Evolutionary conservation across 2,888 invertebrate species (phyloP), one percentile per base, ranked within the genome.

Genomic region (Athalia cordata): DNA sequence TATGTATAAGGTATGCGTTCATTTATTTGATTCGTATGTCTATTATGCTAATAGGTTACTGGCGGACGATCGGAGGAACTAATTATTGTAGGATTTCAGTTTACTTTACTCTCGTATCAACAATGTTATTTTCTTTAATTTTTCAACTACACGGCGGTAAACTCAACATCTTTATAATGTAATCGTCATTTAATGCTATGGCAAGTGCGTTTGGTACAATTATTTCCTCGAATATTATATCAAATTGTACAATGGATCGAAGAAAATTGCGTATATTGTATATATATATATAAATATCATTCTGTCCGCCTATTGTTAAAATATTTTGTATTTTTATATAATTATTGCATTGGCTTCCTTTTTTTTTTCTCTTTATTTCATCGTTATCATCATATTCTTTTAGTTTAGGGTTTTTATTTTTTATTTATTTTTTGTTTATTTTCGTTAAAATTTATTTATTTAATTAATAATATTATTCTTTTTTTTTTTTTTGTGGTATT

Each of bases 271-370:
- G 29, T 29, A 65, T 47, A 11, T 65, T n/a, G 47, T 68, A 76
- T 76, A 29, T 29, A 7, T 50, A 59, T 57, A n/a, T 66, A 68
- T 68, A 55, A 68, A 68, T 52, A 68, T 68, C 43, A 50, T 47
- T 64, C 47, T 47, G 65, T 68, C 68, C 68, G 68, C 68, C 68
- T 68, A 11, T 15, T 29, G 6, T 50, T 68, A 55, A 68, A 68
- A 68, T 55, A 68, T 55, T 45, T 62, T 78, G 65, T 77, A 67
- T 77, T 77, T 29, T 77, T 57, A 78, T 70, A 70, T 47, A 52
- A 86, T 89, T 89, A 89, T 89, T 89, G 89, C 88, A 89, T 89
- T 89, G 87, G 86, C 85, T 89, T n/a, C n/a, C n/a, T n/a, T n/a
- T 88, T 86, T 86, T 59, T 15, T 84, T 84, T 85, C 82, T 83